Percentiles rank a stretch among this genome's conserved stretches.
These are phyloP conservation scores for Mycteria americana DNA, from an alignment of 2,797 vertebrate genomes.

Conservation along the genomic window DNA sequence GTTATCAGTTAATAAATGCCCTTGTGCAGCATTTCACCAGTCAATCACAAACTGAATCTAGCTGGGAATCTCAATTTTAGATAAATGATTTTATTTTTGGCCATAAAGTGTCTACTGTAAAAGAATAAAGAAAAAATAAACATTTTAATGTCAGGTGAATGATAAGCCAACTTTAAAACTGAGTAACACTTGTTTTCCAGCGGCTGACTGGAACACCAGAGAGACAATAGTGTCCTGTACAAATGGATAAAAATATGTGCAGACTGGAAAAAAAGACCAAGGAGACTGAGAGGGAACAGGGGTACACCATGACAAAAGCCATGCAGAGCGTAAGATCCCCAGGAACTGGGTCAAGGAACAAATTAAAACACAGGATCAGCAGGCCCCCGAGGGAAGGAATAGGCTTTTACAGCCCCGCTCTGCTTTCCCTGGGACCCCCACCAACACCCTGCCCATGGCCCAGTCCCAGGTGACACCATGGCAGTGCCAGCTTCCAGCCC, in stretches of 20 bases:
- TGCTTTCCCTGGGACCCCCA: neutral
- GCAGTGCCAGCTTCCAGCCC: neutral
- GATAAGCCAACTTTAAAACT: neutral
- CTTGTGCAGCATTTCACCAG: neutral
- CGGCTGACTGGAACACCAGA: neutral
- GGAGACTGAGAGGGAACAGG: neutral
- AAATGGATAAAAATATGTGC: neutral
- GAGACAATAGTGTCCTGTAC: neutral
- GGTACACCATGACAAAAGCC: neutral
- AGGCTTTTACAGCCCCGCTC: neutral
- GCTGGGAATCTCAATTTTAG: neutral
- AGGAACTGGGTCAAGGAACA: neutral
- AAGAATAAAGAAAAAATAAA: neutral
- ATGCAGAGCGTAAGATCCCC: neutral
- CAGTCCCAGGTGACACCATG: neutral
- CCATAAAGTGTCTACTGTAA: neutral
- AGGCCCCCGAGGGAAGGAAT: neutral
- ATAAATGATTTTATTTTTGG: neutral
- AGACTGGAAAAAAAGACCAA: neutral
- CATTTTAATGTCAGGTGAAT: neutral
- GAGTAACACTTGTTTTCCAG: neutral
- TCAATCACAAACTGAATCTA: neutral
- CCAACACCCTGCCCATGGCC: rapidly evolving
- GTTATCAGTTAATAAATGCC: neutral
- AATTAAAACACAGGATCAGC: neutral